A percentile compares a stretch with the other conserved stretches of the same genome.
Conservation (phyloP, 2,113 vertebrate species). For the Promerops cafer region DNA sequence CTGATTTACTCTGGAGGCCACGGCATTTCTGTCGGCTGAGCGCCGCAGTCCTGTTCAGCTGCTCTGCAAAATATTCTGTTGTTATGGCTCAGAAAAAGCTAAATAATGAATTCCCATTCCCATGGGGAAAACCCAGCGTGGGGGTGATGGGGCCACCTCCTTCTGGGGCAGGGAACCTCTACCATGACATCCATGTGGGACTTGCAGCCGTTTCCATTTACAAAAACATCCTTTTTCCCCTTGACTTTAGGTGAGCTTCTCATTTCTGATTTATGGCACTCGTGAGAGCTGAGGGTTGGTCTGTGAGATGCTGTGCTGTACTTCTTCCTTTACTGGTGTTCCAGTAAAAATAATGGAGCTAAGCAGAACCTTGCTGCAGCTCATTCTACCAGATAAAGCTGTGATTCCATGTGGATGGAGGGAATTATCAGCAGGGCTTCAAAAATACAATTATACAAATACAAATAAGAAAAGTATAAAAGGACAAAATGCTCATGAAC, state of each 20-base stretch:
- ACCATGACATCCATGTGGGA: accelerated
- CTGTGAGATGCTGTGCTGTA: not conserved
- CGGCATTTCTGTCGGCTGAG: accelerated
- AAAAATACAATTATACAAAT: not conserved
- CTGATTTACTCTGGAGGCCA: not conserved
- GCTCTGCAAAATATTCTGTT: not conserved
- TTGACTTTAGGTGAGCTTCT: not conserved
- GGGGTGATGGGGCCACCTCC: not conserved
- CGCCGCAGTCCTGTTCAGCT: not conserved
- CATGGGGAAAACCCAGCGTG: not conserved
- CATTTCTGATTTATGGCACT: not conserved
- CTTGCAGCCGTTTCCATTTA: not conserved
- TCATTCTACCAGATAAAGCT: not conserved
- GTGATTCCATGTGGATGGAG: not conserved
- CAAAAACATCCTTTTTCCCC: not conserved
- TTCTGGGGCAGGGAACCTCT: not conserved
- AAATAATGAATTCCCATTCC: not conserved
- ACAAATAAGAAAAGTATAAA: not conserved
- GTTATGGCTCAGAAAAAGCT: not conserved
- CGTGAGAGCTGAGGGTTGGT: not conserved
- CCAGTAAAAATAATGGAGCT: not conserved
- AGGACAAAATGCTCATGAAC: not conserved
- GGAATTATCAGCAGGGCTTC: not conserved
- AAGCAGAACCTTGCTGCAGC: not conserved
- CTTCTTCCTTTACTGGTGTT: not conserved